Evolutionary conservation across 2,888 invertebrate species (phyloP), one percentile per base, ranked within the genome.

Genomic region (Galerucella nymphaeae): DNA sequence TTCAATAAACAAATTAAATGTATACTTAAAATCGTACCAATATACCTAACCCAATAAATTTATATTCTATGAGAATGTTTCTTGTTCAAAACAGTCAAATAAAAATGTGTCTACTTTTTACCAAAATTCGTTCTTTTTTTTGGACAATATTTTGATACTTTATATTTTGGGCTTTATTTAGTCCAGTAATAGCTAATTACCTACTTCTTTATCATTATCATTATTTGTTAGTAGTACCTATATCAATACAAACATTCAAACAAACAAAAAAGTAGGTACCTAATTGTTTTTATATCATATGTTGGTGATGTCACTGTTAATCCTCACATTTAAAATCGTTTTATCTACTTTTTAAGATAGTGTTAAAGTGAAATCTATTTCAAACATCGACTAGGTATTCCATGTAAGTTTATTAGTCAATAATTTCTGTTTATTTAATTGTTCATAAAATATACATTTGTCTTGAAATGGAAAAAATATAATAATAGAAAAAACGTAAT

Each of bases 1-100:
- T 92, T 10, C 9, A 18, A 50, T 50, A 50, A 53, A 53, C 18
- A 53, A 8, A 53, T 53, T 53, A 53, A 10, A 18, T 53, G 9
- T 18, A 11, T 4, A 38, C 30, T 38, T 38, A 38, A 38, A 38
- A 2, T 38, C 30, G 9, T 38, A 38, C 30, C 9, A 9, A 2
- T 8, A 9, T 8, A 38, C 9, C 1, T 9, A 38, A 38, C 8
- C 30, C 30, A 38, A 38, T 38, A 38, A 8, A 38, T 38, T 38
- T 38, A 38, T 38, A 38, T 38, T 38, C 9, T 38, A 38, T 38
- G 30, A 38, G 30, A 38, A 38, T 38, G 30, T 38, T 38, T 38
- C 30, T 38, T 38, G 30, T 38, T 38, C 5, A 30, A 30, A 30
- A 30, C 30, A 30, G 6, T 1, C 30, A 30, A 1, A 38, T 8